Evolutionary conservation across 2,113 vertebrate genomes (phyloP), one percentile per base, ranked within the genome.

Genomic region (Jacana jacana): DNA sequence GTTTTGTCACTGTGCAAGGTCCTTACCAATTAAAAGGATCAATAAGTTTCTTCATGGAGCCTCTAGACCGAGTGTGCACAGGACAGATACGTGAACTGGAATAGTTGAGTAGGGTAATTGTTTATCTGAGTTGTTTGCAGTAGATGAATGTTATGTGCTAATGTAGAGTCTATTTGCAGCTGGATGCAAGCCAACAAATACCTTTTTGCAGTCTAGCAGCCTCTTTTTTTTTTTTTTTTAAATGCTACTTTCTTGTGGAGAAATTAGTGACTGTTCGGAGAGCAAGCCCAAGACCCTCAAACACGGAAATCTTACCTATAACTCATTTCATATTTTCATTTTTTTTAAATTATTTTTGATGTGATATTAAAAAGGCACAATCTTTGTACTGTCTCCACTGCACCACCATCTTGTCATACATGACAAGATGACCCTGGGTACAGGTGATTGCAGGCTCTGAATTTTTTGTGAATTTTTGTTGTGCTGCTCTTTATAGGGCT

Each of bases 1-100:
- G 88, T 85, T 92, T 92, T 89, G 91, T 86, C 78, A 63, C 77
- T 89, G 89, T 83, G 54, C 4, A 10, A 91, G 86, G 75, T 83
- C 81, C 68, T 92, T 89, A 63, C 70, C 93, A 69, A 91, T 95
- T 95, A 93, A 81, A 91, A 89, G 66, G 71, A 90, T 96, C 92
- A 77, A 95, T 94, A 95, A 79, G 15, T 33, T 88, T 86, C 48
- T 72, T 82, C 49, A 11, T 8, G 2, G 37, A 83, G 31, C 58
- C 55, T 88, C 66, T 51, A 93, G 52, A 61, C 46, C 4, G 39
- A 58, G 75, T 10, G 60, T 7, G 58, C 48, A 17, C n/a, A 49
- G 73, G 69, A 31, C 20, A 75, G 82, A 17, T 16, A 73, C 55
- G 68, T 75, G 63, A 81, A 55, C 40, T 73, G 60, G 60, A 77